Evolutionary conservation across 1,140 invertebrate genomes (phyloP).

Genomic region (Luehdorfia chinensis): DNA sequence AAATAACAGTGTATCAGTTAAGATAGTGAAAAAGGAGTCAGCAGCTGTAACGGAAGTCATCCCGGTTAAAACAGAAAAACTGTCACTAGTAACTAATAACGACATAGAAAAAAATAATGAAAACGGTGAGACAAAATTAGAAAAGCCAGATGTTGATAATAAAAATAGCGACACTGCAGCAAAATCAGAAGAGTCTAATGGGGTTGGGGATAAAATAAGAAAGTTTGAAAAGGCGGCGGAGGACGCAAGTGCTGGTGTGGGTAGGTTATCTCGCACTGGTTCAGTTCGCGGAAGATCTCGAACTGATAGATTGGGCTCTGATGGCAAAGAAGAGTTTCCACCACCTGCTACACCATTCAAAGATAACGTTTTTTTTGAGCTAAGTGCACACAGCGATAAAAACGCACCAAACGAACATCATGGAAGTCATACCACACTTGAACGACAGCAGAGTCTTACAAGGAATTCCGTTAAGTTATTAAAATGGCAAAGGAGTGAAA

Average conservation of each 20-base stretch:
- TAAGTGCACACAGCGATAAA: constrained; percentile 31
- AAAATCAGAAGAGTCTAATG: constrained; percentile 52
- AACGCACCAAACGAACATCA: constrained; percentile 17
- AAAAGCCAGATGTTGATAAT: constrained; percentile 23
- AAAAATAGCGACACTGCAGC: constrained; percentile 21
- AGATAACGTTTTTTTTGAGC: constrained; percentile 47
- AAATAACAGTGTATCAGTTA: constrained; percentile 27
- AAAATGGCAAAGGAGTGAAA: constrained; percentile 52
- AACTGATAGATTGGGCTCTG: constrained; percentile 46
- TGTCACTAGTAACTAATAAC: constrained; percentile 30
- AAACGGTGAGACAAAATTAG: constrained; percentile 19
- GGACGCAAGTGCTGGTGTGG: constrained; percentile 44
- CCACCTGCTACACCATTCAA: constrained; percentile 61
- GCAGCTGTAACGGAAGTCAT: constrained; percentile 37
- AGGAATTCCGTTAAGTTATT: constrained; percentile 33
- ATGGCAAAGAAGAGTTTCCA: constrained; percentile 49
- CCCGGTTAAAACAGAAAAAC: constrained; percentile 46
- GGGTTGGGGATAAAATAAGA: constrained; percentile 68
- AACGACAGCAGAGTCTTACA: constrained; percentile 43
- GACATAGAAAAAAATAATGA: constrained; percentile 24
- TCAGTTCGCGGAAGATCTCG: constrained; percentile 50
- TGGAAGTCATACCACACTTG: constrained; percentile 22
- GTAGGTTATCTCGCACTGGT: constrained; percentile 50
- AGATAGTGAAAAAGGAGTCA: constrained; percentile 34
- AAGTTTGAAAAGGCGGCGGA: constrained; percentile 68